Evolutionary conservation across 2,797 vertebrate species (phyloP), one percentile per base, ranked within the genome.

Genomic region (Spheniscus humboldti): DNA sequence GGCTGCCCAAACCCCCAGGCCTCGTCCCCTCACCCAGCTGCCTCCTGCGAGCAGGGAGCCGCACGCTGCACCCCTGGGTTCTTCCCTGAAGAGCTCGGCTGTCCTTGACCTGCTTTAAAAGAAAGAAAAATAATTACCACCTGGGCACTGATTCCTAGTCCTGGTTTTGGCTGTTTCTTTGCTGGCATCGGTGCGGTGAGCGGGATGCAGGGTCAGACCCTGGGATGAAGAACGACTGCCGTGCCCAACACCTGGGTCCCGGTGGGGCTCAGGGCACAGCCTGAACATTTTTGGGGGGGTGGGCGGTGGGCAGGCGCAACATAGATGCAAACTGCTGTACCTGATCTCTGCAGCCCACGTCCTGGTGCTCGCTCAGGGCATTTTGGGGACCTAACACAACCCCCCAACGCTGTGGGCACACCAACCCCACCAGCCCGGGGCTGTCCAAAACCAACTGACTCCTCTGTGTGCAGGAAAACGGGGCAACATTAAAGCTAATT

Each of bases 391-490:
- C 18, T 62, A 64, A 19, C 19, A 13, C 52, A n/a, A 19, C 11
- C 12, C 5, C 62, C 19, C 23, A 43, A 35, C 18, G 4, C 43
- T 19, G 25, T 7, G 5, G 47, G 7, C 4, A 6, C 71, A 52
- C 16, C 3, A 7, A n/a, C 2, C 30, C 41, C 13, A 10, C 57
- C 68, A 67, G n/a, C 18, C 53, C 3, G 8, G 33, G 56, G 27
- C 47, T 71, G 48, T 17, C 33, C 56, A 13, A 64, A 52, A 19
- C 67, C 13, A 31, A 19, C 13, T 20, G 7, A n/a, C 45, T 20
- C 10, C 13, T 78, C 19, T 1, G 0, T 4, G 18, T 43, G 33
- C 33, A 24, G 55, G 39, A 68, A 59, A 73, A 27, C 0, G 1
- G 31, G 35, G 9, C 47, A 55, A 3, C 7, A 1, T 41, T 30